Conservation (phyloP, 2,113 vertebrate species). For the Chamaea fasciata region DNA sequence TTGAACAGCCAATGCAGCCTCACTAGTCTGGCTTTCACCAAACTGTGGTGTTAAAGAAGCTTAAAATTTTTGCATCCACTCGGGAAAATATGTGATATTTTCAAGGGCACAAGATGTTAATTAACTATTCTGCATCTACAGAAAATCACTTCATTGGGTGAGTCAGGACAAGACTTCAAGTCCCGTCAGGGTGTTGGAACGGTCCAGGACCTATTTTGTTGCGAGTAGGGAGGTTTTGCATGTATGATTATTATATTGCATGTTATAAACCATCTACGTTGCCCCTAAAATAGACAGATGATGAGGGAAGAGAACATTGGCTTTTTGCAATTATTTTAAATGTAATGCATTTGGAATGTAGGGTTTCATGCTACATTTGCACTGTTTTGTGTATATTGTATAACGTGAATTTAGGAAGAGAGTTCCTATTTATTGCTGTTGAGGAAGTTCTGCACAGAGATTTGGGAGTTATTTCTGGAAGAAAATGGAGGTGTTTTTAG, state of each 20-base stretch:
- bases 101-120: not conserved
- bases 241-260: not conserved
- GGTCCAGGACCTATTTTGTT: not conserved
- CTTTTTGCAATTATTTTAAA: not conserved
- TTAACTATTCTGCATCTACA: not conserved
- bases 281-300: not conserved
- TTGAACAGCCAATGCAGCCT: not conserved
- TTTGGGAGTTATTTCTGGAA: not conserved
- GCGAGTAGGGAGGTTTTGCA: not conserved
- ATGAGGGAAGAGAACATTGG: not conserved
- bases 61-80: not conserved
- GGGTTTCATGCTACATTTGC: not conserved
- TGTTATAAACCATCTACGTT: not conserved
- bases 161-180: not conserved
- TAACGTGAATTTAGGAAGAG: not conserved
- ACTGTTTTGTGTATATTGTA: not conserved
- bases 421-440: not conserved
- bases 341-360: not conserved
- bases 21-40: not conserved
- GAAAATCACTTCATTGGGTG: not conserved
- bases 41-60: not conserved
- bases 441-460: not conserved
- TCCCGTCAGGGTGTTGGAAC: accelerated
- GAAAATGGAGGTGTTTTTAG: not conserved
- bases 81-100: not conserved